Base-by-base conservation (phyloP, 2,797 vertebrate genomes). In the Sebastolobus altivelis region DNA sequence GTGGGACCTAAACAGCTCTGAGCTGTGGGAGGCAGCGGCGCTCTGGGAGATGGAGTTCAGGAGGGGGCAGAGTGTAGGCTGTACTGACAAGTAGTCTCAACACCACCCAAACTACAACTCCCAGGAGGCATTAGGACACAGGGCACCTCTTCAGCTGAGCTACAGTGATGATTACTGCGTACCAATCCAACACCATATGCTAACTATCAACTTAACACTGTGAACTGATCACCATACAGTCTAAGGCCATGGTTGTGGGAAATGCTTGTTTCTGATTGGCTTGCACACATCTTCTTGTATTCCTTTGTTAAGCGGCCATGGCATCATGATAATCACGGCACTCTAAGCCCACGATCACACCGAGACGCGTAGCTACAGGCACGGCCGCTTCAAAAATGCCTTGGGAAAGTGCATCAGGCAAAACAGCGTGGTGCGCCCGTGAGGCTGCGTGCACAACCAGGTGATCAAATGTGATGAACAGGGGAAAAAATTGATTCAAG, bases 1-100 rank as follows among this genome's bases (percentile, higher is more conserved):
- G 82, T 91, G 90, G 80, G 89, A 92, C 58, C 61, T 49, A 14
- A 84, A 49, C 35, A 9, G 25, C 56, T 58, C 52, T 2, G 68
- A 72, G 72, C 56, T 37, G 69, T 72, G 73, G 80, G 65, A 81
- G 72, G 43, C 38, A 14, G 61, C 3, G 2, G 31, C 33, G 18
- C 55, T 81, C 43, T 75, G 58, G 72, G 38, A 59, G 43, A 49
- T 8, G 29, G 33, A 73, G 85, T 58, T 74, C 49, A 68, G 3
- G 33, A 14, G 43, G n/a, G 25, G 3, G 20, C 6, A 31, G 7
- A 40, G 37, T 18, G 43, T 18, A 60, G 54, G 16, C n/a, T 7
- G 65, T 20, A 31, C 60, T 76, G 60, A 79, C 69, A 49, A 22
- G n/a, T 31, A 8, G 11, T 29, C 60, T 43, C 40, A 22, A 14